Conservation (phyloP, 2,797 vertebrate genomes). For the Odontamblyopus lacepedii region DNA sequence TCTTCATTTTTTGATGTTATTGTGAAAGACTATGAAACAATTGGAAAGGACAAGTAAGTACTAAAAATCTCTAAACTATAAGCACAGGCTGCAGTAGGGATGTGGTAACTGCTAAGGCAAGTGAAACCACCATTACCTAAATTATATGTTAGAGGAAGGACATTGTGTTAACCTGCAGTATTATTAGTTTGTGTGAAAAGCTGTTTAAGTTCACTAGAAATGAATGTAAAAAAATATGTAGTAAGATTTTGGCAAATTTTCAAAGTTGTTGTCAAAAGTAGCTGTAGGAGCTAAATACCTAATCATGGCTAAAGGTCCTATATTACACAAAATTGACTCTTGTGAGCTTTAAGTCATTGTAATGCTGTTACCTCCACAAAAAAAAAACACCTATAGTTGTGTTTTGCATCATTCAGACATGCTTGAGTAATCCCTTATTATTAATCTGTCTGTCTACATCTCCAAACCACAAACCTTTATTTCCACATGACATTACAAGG, state of each 20-base stretch:
- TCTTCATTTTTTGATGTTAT: constrained; percentile 86
- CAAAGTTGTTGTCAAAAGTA: neutral
- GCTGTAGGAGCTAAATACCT: too few relatives aligned
- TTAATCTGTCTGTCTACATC: too few relatives aligned
- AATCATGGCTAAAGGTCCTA: too few relatives aligned
- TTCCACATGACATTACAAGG: too few relatives aligned
- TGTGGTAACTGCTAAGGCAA: neutral
- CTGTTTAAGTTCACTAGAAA: neutral
- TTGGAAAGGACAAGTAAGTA: constrained; percentile 96
- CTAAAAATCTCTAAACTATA: neutral
- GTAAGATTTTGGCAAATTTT: neutral
- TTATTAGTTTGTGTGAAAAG: neutral
- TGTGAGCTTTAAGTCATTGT: too few relatives aligned
- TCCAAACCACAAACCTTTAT: too few relatives aligned
- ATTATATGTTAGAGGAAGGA: neutral
- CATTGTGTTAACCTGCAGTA: neutral
- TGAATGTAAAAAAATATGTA: neutral
- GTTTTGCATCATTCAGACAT: too few relatives aligned
- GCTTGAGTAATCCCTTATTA: too few relatives aligned
- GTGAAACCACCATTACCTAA: neutral
- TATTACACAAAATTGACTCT: too few relatives aligned
- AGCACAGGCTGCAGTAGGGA: neutral
- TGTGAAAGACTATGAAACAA: constrained; percentile 96
- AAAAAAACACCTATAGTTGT: too few relatives aligned
- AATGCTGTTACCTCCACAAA: too few relatives aligned